Base-by-base conservation (phyloP, 35 echinoderm and acorn worm genomes). In the Stichopus chloronotus region DNA sequence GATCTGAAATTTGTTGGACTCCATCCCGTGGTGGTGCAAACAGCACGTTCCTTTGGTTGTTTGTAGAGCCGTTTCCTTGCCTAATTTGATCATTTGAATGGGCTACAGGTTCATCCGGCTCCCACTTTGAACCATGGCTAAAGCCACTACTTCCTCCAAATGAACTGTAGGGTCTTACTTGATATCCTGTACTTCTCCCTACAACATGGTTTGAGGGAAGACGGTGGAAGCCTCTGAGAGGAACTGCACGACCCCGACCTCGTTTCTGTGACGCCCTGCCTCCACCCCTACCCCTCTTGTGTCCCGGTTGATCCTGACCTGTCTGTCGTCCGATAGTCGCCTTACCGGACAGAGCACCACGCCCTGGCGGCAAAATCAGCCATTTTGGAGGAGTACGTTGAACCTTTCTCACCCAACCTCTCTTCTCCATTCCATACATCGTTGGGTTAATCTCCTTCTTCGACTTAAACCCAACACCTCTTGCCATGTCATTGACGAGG, bases 371-470 rank as follows among this genome's bases (percentile, higher is more conserved):
- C 5, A 91, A 92, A 14, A 96, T 92, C 12, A 98, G 88, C 97
- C 97, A 98, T 21, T 94, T 58, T 22, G 97, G 97, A 57, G 97
- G 97, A 10, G 91, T 82, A 53, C 95, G 83, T 8, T 89, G 92
- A 24, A 98, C 97, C 88, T 96, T 98, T 17, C 93, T 19, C 5
- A 98, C 91, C 17, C 93, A 90, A 61, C 93, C 91, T 59, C 93
- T 71, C 82, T 93, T 96, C 88, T 94, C 93, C 93, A 96, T 94
- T 24, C 86, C 81, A 71, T 94, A 98, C 16, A 98, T 25, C 13
- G 93, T 98, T 2, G 93, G 93, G 69, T 98, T 98, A 12, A 98
- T 94, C 23, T 96, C 95, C 53, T 95, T 98, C 25, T 98, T 98
- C 76, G 72, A 81, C 17, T 94, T 87, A 2, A 87, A 55, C 8